Percentiles rank a stretch among this genome's conserved stretches.
These are phyloP conservation scores for Poeciliopsis turrubarensis DNA, from an alignment of 2,113 vertebrate species.

Conservation along the genomic window DNA sequence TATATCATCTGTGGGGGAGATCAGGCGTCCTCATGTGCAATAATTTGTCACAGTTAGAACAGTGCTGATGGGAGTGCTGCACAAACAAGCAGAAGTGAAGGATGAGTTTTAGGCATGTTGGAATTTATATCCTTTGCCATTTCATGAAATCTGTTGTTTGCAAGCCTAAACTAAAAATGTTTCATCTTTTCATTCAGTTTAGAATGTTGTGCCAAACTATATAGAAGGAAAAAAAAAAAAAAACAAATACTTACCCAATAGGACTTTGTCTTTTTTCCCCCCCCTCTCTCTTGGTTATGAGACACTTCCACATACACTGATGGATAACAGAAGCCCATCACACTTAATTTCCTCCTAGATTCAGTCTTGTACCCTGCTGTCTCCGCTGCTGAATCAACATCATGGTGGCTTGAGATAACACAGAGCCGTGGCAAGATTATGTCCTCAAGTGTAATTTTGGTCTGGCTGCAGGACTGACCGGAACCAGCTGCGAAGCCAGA, in stretches of 20 bases:
- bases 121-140: slow-evolving; percentile 34
- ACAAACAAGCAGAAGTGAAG: slow-evolving; percentile 23
- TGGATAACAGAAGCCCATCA: slow-evolving; percentile 52
- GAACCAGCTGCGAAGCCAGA: background rate
- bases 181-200: slow-evolving; percentile 27
- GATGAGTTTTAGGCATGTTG: slow-evolving; percentile 18
- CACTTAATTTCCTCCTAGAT: slow-evolving; percentile 66
- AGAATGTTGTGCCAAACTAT: slow-evolving; percentile 37
- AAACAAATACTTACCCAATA: slow-evolving; percentile 28
- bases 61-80: slow-evolving; percentile 26
- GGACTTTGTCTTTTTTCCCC: background rate
- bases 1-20: slow-evolving; percentile 49
- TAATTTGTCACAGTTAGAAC: slow-evolving; percentile 37
- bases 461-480: slow-evolving; percentile 34
- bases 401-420: slow-evolving; percentile 61
- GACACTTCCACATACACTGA: slow-evolving; percentile 33
- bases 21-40: slow-evolving; percentile 36
- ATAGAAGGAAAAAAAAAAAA: slow-evolving; percentile 7
- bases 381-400: slow-evolving; percentile 66
- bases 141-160: slow-evolving; percentile 32
- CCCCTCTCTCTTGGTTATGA: slow-evolving; percentile 10
- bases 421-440: slow-evolving; percentile 71
- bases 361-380: slow-evolving; percentile 36
- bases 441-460: slow-evolving; percentile 77
- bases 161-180: slow-evolving; percentile 34